Evolutionary conservation across 2,113 vertebrate genomes (phyloP).

Genomic region (Cairina moschata): DNA sequence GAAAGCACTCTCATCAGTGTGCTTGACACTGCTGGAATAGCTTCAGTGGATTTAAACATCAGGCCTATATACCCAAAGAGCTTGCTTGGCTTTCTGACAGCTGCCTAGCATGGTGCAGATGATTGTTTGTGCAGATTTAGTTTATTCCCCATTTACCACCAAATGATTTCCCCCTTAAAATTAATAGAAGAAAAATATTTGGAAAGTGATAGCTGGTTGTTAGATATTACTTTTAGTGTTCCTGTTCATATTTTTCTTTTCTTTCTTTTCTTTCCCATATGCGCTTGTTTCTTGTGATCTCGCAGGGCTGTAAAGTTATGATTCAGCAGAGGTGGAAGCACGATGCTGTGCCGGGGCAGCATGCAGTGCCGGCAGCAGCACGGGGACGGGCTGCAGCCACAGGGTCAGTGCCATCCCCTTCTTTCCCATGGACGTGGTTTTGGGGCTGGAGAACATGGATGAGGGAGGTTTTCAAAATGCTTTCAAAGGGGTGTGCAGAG

Average conservation of each 20-base stretch:
- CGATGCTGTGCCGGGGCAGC: neutral
- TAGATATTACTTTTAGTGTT: conserved; percentile 56
- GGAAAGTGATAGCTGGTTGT: conserved; percentile 61
- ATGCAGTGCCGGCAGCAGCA: accelerated
- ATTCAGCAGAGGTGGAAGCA: conserved; percentile 21
- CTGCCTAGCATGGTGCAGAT: conserved; percentile 50
- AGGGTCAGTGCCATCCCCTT: accelerated
- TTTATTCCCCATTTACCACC: conserved; percentile 66
- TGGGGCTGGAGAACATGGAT: neutral
- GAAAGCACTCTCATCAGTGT: neutral
- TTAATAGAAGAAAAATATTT: conserved; percentile 70
- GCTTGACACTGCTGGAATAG: conserved; percentile 37
- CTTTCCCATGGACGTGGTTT: neutral
- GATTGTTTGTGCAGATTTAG: too few relatives aligned
- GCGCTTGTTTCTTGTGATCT: neutral
- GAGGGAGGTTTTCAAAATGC: neutral
- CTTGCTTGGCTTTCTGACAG: conserved; percentile 56
- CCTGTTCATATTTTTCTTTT: conserved; percentile 44
- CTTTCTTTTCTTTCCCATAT: conserved; percentile 14
- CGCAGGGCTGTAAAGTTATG: neutral
- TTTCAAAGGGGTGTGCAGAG: neutral
- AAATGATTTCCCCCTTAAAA: conserved; percentile 62
- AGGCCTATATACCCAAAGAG: conserved; percentile 15
- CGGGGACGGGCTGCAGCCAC: accelerated
- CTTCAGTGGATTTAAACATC: conserved; percentile 45